Base-by-base conservation (phyloP, 2,797 vertebrate genomes). In the Gambelia wislizenii region DNA sequence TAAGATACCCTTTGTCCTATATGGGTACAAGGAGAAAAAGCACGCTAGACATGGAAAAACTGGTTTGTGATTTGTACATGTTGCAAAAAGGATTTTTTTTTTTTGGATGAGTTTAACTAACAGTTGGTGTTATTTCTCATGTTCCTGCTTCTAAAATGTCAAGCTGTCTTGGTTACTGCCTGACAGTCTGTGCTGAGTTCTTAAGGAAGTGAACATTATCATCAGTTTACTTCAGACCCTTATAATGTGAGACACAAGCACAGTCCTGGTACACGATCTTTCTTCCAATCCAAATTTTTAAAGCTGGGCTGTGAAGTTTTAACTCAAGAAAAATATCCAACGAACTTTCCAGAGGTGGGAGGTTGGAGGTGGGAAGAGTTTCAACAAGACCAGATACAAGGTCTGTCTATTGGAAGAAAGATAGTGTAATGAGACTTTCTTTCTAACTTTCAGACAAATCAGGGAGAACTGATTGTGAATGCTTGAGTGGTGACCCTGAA, bases 111-210 rank as follows among this genome's bases (percentile, higher is more conserved):
- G 22, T 78, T 90, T 84, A 79, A 83, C 27, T 59, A 80, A 85
- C 89, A 87, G 82, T 87, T 84, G 80, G 67, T 74, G 80, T 59
- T 84, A 79, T 75, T 82, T 74, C 80, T 89, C 61, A 61, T 89
- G 80, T 89, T 91, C 74, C 72, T 61, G 70, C 33, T 64, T 83
- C 47, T 74, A n/a, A 64, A 86, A 88, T 83, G 44, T 72, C 84
- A 78, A 18, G 72, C 72, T 89, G 84, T 54, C 84, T 91, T 86
- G 75, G 78, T 72, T 91, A 83, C 84, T 2, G 14, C 84, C 83
- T 39, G 42, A 14, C 72, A 85, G 85, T 67, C 44, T 74, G 84
- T 67, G 47, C 74, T 52, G 74, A 86, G 80, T 74, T 83, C 67
- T 33, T 9, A 79, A 70, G 44, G 64, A 72, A n/a, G 52, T 52